Base-by-base conservation (phyloP, 2,888 invertebrate species). In the Lasius fuliginosus region DNA sequence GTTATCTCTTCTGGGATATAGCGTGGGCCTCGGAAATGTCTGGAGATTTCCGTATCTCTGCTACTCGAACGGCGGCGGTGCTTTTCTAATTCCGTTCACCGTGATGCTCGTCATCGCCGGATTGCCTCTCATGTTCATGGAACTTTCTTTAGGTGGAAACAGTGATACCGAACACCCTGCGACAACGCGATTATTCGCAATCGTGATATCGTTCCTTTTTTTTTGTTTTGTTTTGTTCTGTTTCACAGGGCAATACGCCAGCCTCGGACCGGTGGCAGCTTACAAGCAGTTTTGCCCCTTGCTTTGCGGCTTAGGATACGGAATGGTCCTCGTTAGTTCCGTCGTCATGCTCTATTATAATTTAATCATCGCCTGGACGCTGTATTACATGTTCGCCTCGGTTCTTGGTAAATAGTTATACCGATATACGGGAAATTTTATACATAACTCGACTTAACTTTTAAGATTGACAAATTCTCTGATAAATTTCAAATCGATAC, bases 71-170 rank as follows among this genome's bases (percentile, higher is more conserved):
- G 97, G 97, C 67, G 97, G 97, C 91, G 97, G 98, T 77, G 98
- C 98, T 53, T 98, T 98, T 94, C 96, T 98, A 33, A 97, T 98
- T 93, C 98, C 98, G 12, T 98, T 98, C 94, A 96, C 97, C 83
- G 96, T 98, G 85, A 97, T 98, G 97, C 96, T 98, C 87, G 96
- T 98, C 90, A 96, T 97, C 90, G 97, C 97, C 79, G 98, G 98
- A 9, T 95, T 98, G 79, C 98, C 98, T 40, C 96, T 98, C 9
- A 97, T 98, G 96, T 98, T 98, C 92, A 97, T 98, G 97, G 98
- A 98, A 94, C 95, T 98, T n/a, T 97, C 98, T 0, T 97, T 98
- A 86, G 98, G 94, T 94, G 3, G 9, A 62, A 60, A 42, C 6
- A 56, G 49, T 27, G 42, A 67, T 74, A 27, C 49, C 36, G 6